These are phyloP conservation scores for Prunella fulvescens DNA, from an alignment of 2,113 vertebrate species.

Conservation along the genomic window DNA sequence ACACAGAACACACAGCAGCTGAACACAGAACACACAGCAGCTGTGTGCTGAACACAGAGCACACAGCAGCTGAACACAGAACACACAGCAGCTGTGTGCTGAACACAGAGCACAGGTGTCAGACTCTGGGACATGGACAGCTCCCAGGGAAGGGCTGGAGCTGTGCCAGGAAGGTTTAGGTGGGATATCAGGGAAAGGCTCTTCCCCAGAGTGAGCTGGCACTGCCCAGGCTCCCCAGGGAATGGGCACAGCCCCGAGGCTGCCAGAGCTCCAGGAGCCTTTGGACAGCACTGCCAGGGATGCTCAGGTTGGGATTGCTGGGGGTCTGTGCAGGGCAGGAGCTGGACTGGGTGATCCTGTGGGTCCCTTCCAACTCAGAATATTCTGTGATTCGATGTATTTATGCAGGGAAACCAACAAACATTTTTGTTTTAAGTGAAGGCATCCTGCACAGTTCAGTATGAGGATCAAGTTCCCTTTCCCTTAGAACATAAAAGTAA, in stretches of 20 bases:
- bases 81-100: no score
- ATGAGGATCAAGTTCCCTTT: background rate
- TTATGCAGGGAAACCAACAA: background rate
- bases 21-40: no score
- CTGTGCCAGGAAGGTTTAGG: fast-evolving
- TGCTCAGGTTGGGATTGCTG: no score
- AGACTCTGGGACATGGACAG: fast-evolving
- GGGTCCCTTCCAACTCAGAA: fast-evolving
- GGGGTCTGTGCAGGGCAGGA: background rate
- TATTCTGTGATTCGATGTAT: fast-evolving
- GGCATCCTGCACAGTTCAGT: fast-evolving
- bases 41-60: no score
- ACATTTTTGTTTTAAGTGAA: background rate
- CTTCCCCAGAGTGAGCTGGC: background rate
- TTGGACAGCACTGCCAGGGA: fast-evolving
- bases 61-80: no score
- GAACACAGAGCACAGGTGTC: background rate
- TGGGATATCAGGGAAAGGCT: fast-evolving
- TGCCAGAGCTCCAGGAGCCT: background rate
- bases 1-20: no score
- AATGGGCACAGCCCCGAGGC: background rate
- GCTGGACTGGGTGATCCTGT: fast-evolving
- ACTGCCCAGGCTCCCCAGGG: background rate
- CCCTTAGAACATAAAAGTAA: background rate
- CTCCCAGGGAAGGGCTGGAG: fast-evolving